A percentile compares a stretch with the other conserved stretches of the same genome.
Evolutionary conservation across 1,140 invertebrate genomes (phyloP).

Genomic region (Mercenaria mercenaria): DNA sequence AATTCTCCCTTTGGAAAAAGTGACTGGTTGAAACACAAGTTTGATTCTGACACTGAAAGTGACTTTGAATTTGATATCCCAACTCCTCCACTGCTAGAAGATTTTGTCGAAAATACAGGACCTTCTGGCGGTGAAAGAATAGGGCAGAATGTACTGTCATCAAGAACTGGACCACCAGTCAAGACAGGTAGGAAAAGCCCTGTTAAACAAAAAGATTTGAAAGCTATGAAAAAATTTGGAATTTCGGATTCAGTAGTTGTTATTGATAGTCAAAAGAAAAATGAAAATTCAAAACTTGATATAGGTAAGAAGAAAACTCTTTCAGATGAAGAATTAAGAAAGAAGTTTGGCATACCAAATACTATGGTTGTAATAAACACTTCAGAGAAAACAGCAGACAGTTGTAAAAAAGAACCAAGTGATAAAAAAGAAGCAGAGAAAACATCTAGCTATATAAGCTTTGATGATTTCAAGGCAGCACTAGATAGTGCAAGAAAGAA

Average conservation of each 20-base stretch:
- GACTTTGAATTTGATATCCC: conserved; percentile 48
- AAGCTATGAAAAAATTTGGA: conserved; percentile 20
- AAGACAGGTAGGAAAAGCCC: background rate
- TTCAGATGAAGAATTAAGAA: conserved; percentile 29
- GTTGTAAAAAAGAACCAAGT: background rate
- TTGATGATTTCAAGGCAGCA: background rate
- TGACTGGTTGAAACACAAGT: conserved; percentile 48
- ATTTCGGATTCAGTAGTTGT: conserved; percentile 7
- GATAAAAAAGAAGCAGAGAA: background rate
- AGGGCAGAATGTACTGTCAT: background rate
- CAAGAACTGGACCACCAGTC: background rate
- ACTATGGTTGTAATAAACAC: conserved; percentile 27
- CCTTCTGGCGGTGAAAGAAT: background rate
- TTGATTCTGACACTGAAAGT: conserved; percentile 45
- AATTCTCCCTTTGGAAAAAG: conserved; percentile 47
- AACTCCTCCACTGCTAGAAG: conserved; percentile 14
- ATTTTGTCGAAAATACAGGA: conserved; percentile 27
- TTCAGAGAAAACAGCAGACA: background rate
- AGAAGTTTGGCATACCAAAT: conserved; percentile 43
- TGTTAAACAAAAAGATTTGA: background rate
- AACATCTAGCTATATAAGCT: background rate
- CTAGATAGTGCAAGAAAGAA: background rate
- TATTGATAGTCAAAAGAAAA: background rate
- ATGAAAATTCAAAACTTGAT: background rate
- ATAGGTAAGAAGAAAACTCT: background rate